phyloP scores from a whole-genome alignment of 1,140 invertebrate genomes.

The Brachionus sp. region DNA sequence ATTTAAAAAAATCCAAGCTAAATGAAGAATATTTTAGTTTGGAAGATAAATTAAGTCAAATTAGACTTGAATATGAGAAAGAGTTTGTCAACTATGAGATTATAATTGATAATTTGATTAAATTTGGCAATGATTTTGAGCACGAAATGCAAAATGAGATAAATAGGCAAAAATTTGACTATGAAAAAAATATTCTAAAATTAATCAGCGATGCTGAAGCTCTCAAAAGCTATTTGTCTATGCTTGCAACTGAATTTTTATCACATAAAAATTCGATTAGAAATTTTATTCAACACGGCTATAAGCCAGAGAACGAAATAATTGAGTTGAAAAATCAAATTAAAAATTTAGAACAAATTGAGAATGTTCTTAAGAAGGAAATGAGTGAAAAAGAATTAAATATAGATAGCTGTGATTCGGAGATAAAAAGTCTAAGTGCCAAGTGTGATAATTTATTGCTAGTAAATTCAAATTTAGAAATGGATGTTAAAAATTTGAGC shows the following conservation, averaged over 20 bases:
- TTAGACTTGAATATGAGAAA: not conserved
- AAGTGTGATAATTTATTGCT: not conserved
- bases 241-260: not conserved
- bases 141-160: not conserved
- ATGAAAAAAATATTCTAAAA: not conserved
- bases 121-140: not conserved
- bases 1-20: not conserved
- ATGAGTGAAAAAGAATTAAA: not conserved
- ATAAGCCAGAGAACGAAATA: slow-evolving; percentile 14
- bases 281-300: not conserved
- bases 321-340: not conserved
- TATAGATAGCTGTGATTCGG: not conserved
- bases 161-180: not conserved
- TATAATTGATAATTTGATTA: not conserved
- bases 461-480: not conserved
- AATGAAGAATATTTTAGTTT: not conserved
- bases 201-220: not conserved
- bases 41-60: not conserved
- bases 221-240: not conserved
- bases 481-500: not conserved
- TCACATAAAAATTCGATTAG: not conserved
- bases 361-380: not conserved
- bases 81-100: not conserved
- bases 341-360: not conserved
- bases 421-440: not conserved